phyloP scores from a whole-genome alignment of 2,113 vertebrate species.

The Rhadina sibilatrix region DNA sequence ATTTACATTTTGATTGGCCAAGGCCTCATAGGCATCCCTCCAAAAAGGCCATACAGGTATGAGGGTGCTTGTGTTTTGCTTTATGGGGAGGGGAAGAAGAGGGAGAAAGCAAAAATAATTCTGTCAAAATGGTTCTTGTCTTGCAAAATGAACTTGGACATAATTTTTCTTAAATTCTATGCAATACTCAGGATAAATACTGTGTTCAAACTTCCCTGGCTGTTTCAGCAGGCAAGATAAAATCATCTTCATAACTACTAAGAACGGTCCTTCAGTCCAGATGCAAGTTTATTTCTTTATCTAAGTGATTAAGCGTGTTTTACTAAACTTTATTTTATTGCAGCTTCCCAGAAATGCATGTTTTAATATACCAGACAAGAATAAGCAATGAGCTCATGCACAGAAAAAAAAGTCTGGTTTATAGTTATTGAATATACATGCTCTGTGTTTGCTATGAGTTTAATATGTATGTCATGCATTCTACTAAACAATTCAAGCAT shows the following conservation, averaged over 20 bases:
- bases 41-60: neutral
- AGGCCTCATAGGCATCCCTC: neutral
- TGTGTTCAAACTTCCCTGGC: neutral
- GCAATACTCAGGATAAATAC: neutral
- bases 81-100: neutral
- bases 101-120: neutral
- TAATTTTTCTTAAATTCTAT: neutral
- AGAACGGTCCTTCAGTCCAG: neutral
- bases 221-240: neutral
- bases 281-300: slow-evolving; percentile 37
- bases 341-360: slow-evolving; percentile 41
- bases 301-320: slow-evolving; percentile 15
- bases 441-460: slow-evolving; percentile 5
- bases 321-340: slow-evolving; percentile 43
- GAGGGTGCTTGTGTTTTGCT: neutral
- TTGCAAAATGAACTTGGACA: neutral
- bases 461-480: slow-evolving; percentile 8
- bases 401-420: slow-evolving; percentile 27
- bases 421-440: slow-evolving; percentile 23
- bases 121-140: neutral
- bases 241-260: neutral
- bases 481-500: slow-evolving; percentile 13
- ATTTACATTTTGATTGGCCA: neutral
- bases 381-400: slow-evolving; percentile 44
- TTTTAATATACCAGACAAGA: slow-evolving; percentile 33